phyloP scores from a whole-genome alignment of 2,797 vertebrate species.

The Kryptolebias ocellatus region DNA sequence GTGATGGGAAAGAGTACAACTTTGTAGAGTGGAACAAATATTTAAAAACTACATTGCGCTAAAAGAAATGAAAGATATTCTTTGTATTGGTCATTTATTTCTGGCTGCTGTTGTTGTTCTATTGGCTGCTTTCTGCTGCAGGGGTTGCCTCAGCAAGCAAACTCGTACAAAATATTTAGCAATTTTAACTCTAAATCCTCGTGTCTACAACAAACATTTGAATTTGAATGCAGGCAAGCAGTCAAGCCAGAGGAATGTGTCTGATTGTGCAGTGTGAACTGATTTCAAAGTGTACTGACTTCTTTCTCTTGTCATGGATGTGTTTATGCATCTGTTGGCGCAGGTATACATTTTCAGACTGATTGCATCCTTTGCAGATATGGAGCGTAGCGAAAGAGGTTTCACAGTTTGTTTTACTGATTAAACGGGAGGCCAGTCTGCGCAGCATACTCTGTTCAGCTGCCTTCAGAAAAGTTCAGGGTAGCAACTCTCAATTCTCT shows the following conservation, averaged over 20 bases:
- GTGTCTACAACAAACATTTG: not conserved
- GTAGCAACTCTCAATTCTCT: not conserved
- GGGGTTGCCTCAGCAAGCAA: no score
- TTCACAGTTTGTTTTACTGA: no score
- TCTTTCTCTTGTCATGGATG: not conserved
- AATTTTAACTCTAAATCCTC: constrained; percentile 15
- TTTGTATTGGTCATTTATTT: constrained; percentile 28
- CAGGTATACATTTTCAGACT: not conserved
- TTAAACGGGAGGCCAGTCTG: not conserved
- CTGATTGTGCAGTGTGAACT: not conserved
- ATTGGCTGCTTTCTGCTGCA: no score
- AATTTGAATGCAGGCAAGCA: no score
- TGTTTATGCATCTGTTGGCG: not conserved
- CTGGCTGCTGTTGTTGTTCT: constrained; percentile 5
- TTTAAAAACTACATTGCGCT: constrained; percentile 17
- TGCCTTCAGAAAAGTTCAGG: not conserved
- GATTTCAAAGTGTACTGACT: not conserved
- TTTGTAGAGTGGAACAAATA: constrained; percentile 27
- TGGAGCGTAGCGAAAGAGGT: no score
- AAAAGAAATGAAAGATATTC: constrained; percentile 20
- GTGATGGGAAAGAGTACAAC: constrained; percentile 11
- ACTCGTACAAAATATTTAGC: no score
- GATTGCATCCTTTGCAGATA: no score
- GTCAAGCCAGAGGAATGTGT: not conserved
- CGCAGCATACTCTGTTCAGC: not conserved